Evolutionary conservation across 2,888 invertebrate genomes (phyloP), one percentile per base, ranked within the genome.

Genomic region (Lycia hirtaria): DNA sequence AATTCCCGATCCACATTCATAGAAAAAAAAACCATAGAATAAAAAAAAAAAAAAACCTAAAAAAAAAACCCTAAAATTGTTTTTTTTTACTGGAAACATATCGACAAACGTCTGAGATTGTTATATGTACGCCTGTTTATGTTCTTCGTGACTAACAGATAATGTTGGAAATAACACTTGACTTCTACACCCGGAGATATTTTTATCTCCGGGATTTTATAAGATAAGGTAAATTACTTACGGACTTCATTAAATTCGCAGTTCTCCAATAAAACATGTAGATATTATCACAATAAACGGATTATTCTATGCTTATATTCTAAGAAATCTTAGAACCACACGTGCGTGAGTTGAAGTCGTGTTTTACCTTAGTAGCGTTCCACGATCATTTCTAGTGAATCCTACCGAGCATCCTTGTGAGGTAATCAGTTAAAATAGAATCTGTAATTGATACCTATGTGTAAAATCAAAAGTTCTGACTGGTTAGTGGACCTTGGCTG

Each of bases 321-420:
- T 45, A 12, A 38, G 56, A 62, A 62, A n/a, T n/a, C n/a, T n/a
- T 40, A 0, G 15, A 12, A 30, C 33, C 58, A 45, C 28, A 40
- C 28, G 43, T 41, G 14, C 44, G 56, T 47, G 47, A 50, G 22
- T 14, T 32, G 53, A 20, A 33, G 40, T 35, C 45, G 24, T 41
- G 52, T 14, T 51, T 38, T 45, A 33, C 38, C 32, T 41, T 41
- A 20, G 12, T 35, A 14, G 5, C 15, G 2, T 15, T 14, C 38
- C 15, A 20, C 30, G 12, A 15, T 41, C 20, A 33, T 51, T 43
- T 43, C 41, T 15, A 43, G 33, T 0, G 52, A 52, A 44, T 44
- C 32, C 10, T 20, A 20, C 22, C 30, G 22, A 32, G 15, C 32
- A 50, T 50, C 22, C 30, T 28, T 12, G n/a, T 28, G 20, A 47